These are phyloP conservation scores for Aphaenogaster rudis DNA, from an alignment of 1,140 invertebrate species.

Conservation along the genomic window DNA sequence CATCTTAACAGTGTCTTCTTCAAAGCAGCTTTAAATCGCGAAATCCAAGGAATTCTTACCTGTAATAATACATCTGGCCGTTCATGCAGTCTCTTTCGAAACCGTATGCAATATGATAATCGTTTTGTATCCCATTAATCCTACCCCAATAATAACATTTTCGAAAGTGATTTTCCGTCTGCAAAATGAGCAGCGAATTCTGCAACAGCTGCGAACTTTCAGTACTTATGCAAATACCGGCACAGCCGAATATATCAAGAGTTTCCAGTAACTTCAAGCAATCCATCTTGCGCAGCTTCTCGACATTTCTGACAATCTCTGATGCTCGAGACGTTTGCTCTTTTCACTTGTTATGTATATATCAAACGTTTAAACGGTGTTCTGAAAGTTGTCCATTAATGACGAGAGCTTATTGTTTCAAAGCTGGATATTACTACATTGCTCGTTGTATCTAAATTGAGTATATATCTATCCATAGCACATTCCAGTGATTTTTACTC, in stretches of 20 bases:
- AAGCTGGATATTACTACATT: no score
- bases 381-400: neutral
- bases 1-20: neutral
- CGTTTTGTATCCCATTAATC: conserved; percentile 89
- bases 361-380: neutral
- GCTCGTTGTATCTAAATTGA: no score
- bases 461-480: no score
- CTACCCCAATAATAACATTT: conserved; percentile 92
- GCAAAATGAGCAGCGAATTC: conserved; percentile 90
- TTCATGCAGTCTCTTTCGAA: conserved; percentile 90
- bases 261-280: conserved; percentile 79
- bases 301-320: neutral
- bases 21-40: neutral
- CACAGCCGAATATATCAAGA: conserved; percentile 85
- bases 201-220: conserved; percentile 90
- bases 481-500: no score
- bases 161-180: conserved; percentile 92
- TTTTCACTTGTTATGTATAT: conserved; percentile 27
- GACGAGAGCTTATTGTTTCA: neutral
- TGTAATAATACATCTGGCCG: conserved; percentile 91
- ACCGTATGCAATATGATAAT: conserved; percentile 92
- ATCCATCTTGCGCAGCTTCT: conserved; percentile 76
- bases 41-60: conserved; percentile 77
- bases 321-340: conserved; percentile 10
- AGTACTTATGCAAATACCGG: conserved; percentile 89